A percentile compares a stretch with the other conserved stretches of the same genome.
These are phyloP conservation scores for Coremacera marginata DNA, from an alignment of 2,888 invertebrate species.

Conservation along the genomic window DNA sequence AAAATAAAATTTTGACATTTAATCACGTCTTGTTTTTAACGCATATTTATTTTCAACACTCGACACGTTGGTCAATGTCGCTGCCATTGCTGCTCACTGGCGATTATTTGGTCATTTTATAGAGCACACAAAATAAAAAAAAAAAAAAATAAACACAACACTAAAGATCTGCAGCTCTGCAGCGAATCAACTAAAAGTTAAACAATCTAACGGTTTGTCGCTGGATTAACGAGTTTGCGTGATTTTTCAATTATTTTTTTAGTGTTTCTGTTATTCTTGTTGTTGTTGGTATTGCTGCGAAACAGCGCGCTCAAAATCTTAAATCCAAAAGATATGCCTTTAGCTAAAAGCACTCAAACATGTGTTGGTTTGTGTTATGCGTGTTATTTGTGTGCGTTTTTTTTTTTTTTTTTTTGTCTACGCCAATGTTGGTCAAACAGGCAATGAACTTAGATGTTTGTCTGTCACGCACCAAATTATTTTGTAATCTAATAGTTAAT, in stretches of 20 bases:
- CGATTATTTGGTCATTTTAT: background rate
- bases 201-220: slow-evolving; percentile 18
- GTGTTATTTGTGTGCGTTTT: too few relatives aligned
- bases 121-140: background rate
- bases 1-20: slow-evolving; percentile 19
- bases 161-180: background rate
- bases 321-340: background rate
- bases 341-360: background rate
- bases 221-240: slow-evolving; percentile 17
- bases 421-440: background rate
- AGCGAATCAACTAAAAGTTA: background rate
- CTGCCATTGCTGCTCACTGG: background rate
- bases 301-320: background rate
- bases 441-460: background rate
- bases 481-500: too few relatives aligned
- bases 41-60: background rate
- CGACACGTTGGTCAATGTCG: slow-evolving; percentile 18
- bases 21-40: slow-evolving; percentile 3
- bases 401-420: too few relatives aligned
- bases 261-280: too few relatives aligned
- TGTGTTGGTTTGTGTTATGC: too few relatives aligned
- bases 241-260: slow-evolving; percentile 18
- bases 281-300: background rate
- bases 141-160: background rate
- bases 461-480: slow-evolving; percentile 1